phyloP scores from a whole-genome alignment of 2,113 vertebrate species.

The Amazona vittata region DNA sequence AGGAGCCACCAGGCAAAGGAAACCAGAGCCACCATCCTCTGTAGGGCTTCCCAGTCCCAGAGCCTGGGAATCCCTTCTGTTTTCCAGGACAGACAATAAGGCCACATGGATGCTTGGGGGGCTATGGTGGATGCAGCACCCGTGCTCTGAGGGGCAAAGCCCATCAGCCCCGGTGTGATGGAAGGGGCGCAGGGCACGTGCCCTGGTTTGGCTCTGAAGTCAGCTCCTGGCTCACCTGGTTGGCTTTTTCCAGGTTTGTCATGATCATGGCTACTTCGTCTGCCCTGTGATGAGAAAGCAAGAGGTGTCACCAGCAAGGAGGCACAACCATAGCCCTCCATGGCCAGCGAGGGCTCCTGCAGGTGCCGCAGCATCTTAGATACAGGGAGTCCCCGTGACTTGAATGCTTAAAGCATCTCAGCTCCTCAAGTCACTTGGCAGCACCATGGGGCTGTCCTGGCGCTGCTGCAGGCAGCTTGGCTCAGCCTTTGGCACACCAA shows the following conservation, averaged over 20 bases:
- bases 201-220: too few relatives aligned
- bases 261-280: conserved; percentile 91
- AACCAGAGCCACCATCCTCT: not conserved
- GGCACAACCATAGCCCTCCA: not conserved
- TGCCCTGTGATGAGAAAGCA: conserved; percentile 80
- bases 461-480: fast-evolving
- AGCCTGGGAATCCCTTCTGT: not conserved
- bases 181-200: not conserved
- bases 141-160: fast-evolving
- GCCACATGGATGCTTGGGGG: fast-evolving
- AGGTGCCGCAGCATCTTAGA: not conserved
- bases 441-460: not conserved
- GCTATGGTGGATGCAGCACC: not conserved
- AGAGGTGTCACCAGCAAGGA: fast-evolving
- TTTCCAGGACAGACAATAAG: not conserved
- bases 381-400: not conserved
- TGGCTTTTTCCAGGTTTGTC: conserved; percentile 93
- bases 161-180: fast-evolving
- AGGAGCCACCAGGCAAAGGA: fast-evolving
- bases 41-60: not conserved
- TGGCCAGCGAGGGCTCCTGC: fast-evolving
- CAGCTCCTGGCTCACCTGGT: conserved; percentile 83
- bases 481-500: not conserved
- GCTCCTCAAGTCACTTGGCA: not conserved
- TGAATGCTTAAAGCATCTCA: not conserved